Percentiles rank a stretch among this genome's conserved stretches.
Conservation (phyloP, 2,797 vertebrate genomes). For the Halcyon chelicuti region DNA sequence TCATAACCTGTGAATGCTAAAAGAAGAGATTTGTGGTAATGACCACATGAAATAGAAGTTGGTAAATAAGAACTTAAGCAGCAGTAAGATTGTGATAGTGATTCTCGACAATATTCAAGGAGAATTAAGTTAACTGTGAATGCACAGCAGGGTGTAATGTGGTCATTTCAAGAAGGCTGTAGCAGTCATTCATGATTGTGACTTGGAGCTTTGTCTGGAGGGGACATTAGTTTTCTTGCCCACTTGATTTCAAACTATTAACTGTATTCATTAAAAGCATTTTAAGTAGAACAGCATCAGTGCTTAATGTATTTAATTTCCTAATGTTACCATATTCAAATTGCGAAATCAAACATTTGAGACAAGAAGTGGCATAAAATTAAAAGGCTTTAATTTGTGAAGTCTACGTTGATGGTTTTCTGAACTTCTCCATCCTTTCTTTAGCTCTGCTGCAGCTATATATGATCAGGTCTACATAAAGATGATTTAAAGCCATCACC, state of each 20-base stretch:
- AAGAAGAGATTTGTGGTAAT: not conserved
- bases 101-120: not conserved
- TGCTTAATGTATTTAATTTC: not conserved
- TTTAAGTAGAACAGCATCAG: not conserved
- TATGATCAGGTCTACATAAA: not conserved
- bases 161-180: not conserved
- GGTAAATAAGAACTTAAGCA: not conserved
- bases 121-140: not conserved
- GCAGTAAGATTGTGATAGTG: not conserved
- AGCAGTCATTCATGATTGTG: not conserved
- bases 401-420: not conserved
- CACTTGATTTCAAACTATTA: not conserved
- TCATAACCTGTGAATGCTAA: not conserved
- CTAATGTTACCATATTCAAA: not conserved
- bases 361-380: not conserved
- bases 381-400: not conserved
- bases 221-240: not conserved
- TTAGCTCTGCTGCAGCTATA: not conserved
- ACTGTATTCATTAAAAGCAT: not conserved
- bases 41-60: not conserved
- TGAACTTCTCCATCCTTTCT: not conserved
- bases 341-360: not conserved
- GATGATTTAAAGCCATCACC: not conserved
- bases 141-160: not conserved
- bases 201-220: not conserved